Percentiles rank a stretch among this genome's conserved stretches.
These are phyloP conservation scores for Apamea epomidion DNA, from an alignment of 2,888 invertebrate genomes.

Conservation along the genomic window DNA sequence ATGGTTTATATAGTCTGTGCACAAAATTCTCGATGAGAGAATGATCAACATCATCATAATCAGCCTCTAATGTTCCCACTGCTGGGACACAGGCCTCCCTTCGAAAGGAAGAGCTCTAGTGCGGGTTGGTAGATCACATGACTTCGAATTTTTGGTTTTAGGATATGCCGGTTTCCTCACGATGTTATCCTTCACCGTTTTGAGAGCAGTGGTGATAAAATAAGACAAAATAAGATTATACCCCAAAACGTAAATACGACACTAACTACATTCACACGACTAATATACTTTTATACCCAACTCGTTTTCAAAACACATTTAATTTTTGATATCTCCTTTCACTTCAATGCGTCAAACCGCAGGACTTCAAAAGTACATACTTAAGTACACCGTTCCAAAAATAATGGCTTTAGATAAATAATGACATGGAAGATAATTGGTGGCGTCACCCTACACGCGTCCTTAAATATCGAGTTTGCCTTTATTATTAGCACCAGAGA, in stretches of 20 bases:
- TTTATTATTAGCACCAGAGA: conserved; percentile 64
- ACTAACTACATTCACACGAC: background rate
- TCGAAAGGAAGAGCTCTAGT: no score
- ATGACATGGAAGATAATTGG: conserved; percentile 45
- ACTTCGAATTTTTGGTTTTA: no score
- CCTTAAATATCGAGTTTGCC: conserved; percentile 60
- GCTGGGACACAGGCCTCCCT: no score
- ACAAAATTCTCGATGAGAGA: background rate
- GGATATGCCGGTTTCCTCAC: no score
- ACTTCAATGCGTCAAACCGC: conserved; percentile 50
- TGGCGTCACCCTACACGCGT: conserved; percentile 56
- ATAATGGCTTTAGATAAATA: conserved; percentile 54
- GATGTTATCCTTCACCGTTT: no score
- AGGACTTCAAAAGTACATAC: conserved; percentile 26
- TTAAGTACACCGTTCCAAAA: conserved; percentile 14
- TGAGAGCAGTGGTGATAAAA: no score
- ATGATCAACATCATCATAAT: background rate
- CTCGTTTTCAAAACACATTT: conserved; percentile 30
- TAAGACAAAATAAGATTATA: background rate
- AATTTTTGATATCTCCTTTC: conserved; percentile 38
- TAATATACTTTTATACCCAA: background rate
- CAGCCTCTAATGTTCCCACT: no score
- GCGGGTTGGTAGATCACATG: no score
- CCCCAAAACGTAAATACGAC: background rate
- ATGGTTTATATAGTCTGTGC: background rate